Conservation (phyloP, 2,113 vertebrate species). For the Microtus richardsoni region DNA sequence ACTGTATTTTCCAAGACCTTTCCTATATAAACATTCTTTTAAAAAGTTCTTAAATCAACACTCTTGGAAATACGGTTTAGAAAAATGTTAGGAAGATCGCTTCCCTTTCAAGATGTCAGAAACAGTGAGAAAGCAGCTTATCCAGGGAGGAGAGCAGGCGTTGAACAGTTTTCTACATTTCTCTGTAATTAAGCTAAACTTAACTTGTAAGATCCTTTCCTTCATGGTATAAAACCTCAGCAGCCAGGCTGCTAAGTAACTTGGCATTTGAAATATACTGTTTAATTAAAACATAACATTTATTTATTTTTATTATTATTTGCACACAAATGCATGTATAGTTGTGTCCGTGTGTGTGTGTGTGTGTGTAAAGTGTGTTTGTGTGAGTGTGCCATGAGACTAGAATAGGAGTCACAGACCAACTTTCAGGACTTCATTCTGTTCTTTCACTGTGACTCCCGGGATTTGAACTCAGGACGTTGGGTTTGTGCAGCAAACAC, state of each 20-base stretch:
- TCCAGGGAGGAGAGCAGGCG: neutral
- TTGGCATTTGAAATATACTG: neutral
- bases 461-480: neutral
- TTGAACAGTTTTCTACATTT: slow-evolving; percentile 6
- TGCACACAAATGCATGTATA: neutral
- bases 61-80: neutral
- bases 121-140: neutral
- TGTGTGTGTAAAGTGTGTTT: neutral
- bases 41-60: neutral
- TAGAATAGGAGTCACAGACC: neutral
- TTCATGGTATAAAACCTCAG: neutral
- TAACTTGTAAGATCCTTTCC: neutral
- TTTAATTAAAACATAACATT: neutral
- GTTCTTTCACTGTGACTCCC: neutral
- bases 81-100: neutral
- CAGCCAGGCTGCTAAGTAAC: neutral
- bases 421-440: neutral
- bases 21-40: neutral
- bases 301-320: neutral
- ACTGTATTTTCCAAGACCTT: neutral
- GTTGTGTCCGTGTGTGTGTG: neutral
- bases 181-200: slow-evolving; percentile 13
- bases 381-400: neutral
- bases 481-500: neutral
- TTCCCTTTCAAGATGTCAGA: neutral